Evolutionary conservation across 2,797 vertebrate species (phyloP), one percentile per base, ranked within the genome.

Genomic region (Oceanodroma leucorhoa): DNA sequence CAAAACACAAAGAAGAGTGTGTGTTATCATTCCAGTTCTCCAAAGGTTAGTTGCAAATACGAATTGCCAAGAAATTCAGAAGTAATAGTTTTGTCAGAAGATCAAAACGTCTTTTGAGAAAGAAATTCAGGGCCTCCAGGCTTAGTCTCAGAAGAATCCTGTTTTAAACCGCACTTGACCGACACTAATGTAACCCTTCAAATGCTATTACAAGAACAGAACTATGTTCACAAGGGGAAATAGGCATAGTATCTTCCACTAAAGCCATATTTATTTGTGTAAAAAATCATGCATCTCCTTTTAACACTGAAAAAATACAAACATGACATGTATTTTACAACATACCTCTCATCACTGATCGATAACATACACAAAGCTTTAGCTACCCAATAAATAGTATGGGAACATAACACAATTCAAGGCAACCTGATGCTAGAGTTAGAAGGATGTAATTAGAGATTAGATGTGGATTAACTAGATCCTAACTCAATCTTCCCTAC

Each of bases 1-100:
- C 64, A 71, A 79, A 95, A 90, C 48, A 97, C 95, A 97, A 97
- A 97, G 96, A 82, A 16, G 40, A 79, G 24, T 16, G 93, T 95
- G 90, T 95, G 89, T 53, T 82, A 83, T 50, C 93, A 57, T 81
- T 79, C 84, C 67, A n/a, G 54, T 51, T 81, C 84, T 95, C 80
- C 81, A 97, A 96, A 91, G 95, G 93, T 94, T 96, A 92, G 83
- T 23, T 79, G 45, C 90, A 75, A 87, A 72, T 45, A 76, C 6
- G 76, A 94, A 89, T 69, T 11, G 6, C 58, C 87, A 77, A 97
- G 91, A 95, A 92, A 95, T 92, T 97, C 83, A 93, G 85, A 97
- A 98, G 95, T 40, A 94, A 89, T 45, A 87, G 85, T 97, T 97
- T 91, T 94, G 93, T 97, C 91, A 97, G 96, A 97, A 97, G 97